These are phyloP conservation scores for Sycobia sp. DNA, from an alignment of 1,140 invertebrate species.

Conservation along the genomic window DNA sequence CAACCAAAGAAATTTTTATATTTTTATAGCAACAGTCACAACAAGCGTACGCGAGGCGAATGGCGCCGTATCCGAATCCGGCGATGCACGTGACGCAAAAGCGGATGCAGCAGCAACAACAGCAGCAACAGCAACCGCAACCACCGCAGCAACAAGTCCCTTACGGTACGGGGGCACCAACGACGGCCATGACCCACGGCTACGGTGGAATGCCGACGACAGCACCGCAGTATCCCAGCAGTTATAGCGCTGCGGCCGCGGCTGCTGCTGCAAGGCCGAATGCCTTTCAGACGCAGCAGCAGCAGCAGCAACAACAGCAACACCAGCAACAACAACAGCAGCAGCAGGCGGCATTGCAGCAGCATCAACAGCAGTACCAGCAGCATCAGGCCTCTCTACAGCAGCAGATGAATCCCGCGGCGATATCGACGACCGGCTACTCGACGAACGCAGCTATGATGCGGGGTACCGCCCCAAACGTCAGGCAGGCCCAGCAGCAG, in stretches of 20 bases:
- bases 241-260: conserved; percentile 58
- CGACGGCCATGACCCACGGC: conserved; percentile 59
- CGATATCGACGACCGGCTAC: conserved; percentile 30
- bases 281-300: conserved; percentile 33
- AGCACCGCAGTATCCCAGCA: conserved; percentile 47
- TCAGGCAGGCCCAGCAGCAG: conserved; percentile 50
- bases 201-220: conserved; percentile 46
- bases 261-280: conserved; percentile 46
- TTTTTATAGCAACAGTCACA: conserved; percentile 45
- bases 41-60: conserved; percentile 64
- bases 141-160: conserved; percentile 47
- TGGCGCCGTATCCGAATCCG: conserved; percentile 80
- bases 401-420: conserved; percentile 26
- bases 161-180: conserved; percentile 41
- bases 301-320: conserved; percentile 36
- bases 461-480: conserved; percentile 51
- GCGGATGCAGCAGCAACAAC: conserved; percentile 56
- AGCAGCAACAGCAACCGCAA: too few species aligned
- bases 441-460: conserved; percentile 59
- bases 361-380: conserved; percentile 17
- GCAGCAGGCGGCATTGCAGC: conserved; percentile 23
- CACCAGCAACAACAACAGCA: conserved; percentile 41
- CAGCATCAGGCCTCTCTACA: conserved; percentile 41
- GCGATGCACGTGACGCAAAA: conserved; percentile 84
- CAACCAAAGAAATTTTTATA: too few species aligned